phyloP scores from a whole-genome alignment of 2,797 vertebrate species.

The Gorsachius magnificus region DNA sequence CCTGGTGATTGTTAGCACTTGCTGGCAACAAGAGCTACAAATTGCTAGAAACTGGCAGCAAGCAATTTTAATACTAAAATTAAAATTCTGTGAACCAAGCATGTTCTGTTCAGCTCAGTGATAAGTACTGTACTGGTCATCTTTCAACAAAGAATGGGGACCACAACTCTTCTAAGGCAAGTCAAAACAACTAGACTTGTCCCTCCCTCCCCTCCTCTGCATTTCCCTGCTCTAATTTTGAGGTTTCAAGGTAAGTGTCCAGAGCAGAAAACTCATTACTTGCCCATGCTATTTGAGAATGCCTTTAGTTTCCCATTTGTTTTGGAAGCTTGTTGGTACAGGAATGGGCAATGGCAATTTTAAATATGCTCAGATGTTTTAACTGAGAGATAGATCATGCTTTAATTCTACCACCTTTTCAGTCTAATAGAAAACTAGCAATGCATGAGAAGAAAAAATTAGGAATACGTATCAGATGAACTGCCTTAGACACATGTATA shows the following conservation, averaged over 20 bases:
- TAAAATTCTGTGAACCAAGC: neutral
- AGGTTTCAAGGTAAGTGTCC: neutral
- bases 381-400: neutral
- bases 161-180: neutral
- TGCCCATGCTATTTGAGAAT: neutral
- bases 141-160: neutral
- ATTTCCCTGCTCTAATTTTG: neutral
- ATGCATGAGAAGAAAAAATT: accelerated
- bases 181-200: neutral
- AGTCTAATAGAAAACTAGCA: neutral
- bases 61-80: neutral
- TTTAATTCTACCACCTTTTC: neutral
- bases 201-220: neutral
- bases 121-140: neutral
- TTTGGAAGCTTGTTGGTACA: neutral
- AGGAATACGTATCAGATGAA: neutral
- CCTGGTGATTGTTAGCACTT: slow-evolving; percentile 4
- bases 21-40: neutral
- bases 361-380: neutral
- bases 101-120: neutral
- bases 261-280: neutral
- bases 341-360: neutral
- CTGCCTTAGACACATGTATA: neutral
- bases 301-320: neutral
- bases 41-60: neutral